Evolutionary conservation across 2,797 vertebrate genomes (phyloP).

Genomic region (Tragelaphus oryx): DNA sequence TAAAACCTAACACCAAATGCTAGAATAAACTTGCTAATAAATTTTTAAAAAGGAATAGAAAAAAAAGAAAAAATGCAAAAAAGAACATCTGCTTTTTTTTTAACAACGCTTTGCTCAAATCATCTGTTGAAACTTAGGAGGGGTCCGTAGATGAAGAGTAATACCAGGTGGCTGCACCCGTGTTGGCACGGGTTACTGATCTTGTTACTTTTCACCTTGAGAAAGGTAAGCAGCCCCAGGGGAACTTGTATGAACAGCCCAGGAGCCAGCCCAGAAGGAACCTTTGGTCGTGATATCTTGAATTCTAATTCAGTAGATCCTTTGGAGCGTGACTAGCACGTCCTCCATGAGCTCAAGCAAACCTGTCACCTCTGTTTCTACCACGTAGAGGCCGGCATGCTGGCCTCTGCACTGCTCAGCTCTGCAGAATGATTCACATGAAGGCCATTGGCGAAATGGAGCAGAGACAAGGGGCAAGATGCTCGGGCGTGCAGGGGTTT

Average conservation of each 20-base stretch:
- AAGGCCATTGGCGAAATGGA: background rate
- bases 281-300: background rate
- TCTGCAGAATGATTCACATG: background rate
- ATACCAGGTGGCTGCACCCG: background rate
- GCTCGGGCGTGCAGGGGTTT: background rate
- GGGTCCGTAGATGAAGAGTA: background rate
- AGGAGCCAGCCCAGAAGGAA: too few relatives aligned
- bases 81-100: background rate
- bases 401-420: background rate
- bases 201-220: background rate
- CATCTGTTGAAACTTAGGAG: background rate
- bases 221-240: background rate
- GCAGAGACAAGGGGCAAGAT: background rate
- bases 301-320: background rate
- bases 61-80: background rate
- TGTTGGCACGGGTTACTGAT: background rate
- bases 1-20: background rate
- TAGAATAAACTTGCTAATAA: background rate
- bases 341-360: fast-evolving
- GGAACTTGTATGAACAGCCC: background rate
- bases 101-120: background rate
- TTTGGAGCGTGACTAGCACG: background rate
- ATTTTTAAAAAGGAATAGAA: background rate
- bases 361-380: background rate
- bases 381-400: fast-evolving